Conservation (phyloP, 2,888 invertebrate genomes). For the Watsonalla cultraria region DNA sequence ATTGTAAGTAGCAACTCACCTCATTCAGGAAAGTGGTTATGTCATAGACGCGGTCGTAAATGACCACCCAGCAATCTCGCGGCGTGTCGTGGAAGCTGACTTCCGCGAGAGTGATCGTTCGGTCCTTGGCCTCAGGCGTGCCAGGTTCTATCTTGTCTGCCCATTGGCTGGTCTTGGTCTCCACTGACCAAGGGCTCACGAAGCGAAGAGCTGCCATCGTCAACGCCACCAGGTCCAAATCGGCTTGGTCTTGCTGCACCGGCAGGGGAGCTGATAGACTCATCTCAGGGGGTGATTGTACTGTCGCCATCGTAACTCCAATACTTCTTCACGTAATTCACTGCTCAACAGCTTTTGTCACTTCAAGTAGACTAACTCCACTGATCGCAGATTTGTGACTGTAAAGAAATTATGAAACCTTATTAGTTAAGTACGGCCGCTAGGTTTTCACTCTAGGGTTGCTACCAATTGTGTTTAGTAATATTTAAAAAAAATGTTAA, state of each 20-base stretch:
- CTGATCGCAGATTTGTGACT: slow-evolving; percentile 38
- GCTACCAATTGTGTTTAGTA: slow-evolving; percentile 3
- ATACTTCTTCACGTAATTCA: slow-evolving; percentile 3
- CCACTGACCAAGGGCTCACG: slow-evolving; percentile 62
- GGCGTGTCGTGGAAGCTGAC: slow-evolving; percentile 86
- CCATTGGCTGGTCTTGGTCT: slow-evolving; percentile 42
- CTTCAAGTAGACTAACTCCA: slow-evolving; percentile 31
- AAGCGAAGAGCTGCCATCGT: slow-evolving; percentile 72
- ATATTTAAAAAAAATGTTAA: too few relatives aligned
- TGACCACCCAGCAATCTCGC: slow-evolving; percentile 90
- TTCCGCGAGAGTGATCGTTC: slow-evolving; percentile 83
- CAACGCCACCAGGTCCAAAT: slow-evolving; percentile 61
- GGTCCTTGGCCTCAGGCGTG: slow-evolving; percentile 56
- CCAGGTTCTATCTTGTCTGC: slow-evolving; percentile 42
- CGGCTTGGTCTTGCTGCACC: slow-evolving; percentile 48
- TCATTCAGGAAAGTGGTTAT: slow-evolving; percentile 86
- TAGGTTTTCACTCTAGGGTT: slow-evolving; percentile 33
- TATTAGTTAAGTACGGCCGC: slow-evolving; percentile 34
- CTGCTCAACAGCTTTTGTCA: slow-evolving; percentile 10
- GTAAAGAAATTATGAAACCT: slow-evolving; percentile 57
- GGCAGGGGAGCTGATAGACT: slow-evolving; percentile 50
- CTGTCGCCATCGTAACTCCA: slow-evolving; percentile 52
- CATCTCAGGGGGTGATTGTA: slow-evolving; percentile 56
- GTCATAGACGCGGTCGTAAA: slow-evolving; percentile 92
- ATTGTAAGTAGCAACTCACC: slow-evolving; percentile 56